A percentile compares a stretch with the other conserved stretches of the same genome.
phyloP scores from a whole-genome alignment of 2,888 invertebrate species.

The Alloplasta piceator region DNA sequence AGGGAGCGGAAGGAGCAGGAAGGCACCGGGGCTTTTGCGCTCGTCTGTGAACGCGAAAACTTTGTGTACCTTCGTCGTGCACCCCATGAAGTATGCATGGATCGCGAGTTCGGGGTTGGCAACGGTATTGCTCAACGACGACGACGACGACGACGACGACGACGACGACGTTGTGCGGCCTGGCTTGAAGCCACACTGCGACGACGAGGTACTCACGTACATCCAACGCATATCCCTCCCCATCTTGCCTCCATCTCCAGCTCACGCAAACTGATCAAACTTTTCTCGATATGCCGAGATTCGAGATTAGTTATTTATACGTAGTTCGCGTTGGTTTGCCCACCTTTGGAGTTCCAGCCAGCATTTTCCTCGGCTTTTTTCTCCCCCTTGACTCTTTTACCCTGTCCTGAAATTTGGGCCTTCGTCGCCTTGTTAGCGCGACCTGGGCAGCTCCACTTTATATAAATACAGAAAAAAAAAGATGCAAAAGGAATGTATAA shows the following conservation, averaged over 20 bases:
- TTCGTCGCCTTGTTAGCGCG: slow-evolving; percentile 10
- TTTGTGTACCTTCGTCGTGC: slow-evolving; percentile 67
- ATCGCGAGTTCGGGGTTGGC: slow-evolving; percentile 60
- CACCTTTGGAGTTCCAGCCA: slow-evolving; percentile 13
- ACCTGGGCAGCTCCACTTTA: not conserved
- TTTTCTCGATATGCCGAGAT: slow-evolving; percentile 79
- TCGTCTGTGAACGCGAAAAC: slow-evolving; percentile 67
- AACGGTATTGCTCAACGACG: slow-evolving; percentile 60
- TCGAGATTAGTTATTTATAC: slow-evolving; percentile 79
- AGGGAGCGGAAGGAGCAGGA: slow-evolving; percentile 32
- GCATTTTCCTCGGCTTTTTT: slow-evolving; percentile 51
- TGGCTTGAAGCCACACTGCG: slow-evolving; percentile 60
- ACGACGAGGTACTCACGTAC: slow-evolving; percentile 68
- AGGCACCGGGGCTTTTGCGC: slow-evolving; percentile 45
- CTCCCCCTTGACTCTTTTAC: slow-evolving; percentile 23
- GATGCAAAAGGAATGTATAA: slow-evolving; percentile 33
- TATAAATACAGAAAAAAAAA: not conserved
- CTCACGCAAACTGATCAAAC: slow-evolving; percentile 76
- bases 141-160: slow-evolving; percentile 28
- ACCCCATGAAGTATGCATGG: slow-evolving; percentile 70
- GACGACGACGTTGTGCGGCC: slow-evolving; percentile 53
- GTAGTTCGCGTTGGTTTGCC: slow-evolving; percentile 48
- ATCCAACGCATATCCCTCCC: slow-evolving; percentile 51
- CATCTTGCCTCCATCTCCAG: slow-evolving; percentile 20
- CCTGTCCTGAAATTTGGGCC: slow-evolving; percentile 10